A percentile compares a stretch with the other conserved stretches of the same genome.
Evolutionary conservation across 2,113 vertebrate species (phyloP).

Genomic region (Centropus unirufus): DNA sequence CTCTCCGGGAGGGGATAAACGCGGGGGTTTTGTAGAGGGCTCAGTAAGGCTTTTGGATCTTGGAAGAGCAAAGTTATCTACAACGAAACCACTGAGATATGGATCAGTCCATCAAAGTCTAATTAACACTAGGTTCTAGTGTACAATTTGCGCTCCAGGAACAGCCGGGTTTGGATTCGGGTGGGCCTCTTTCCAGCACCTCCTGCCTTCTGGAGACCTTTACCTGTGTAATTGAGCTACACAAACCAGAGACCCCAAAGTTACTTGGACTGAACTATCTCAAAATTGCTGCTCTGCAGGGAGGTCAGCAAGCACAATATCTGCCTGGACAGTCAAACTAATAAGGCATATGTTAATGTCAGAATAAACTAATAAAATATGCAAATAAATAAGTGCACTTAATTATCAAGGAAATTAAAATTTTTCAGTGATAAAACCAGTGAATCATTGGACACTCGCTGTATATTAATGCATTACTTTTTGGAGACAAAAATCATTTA

Average conservation of each 20-base stretch:
- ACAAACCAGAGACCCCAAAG: neutral
- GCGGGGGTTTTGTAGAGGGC: neutral
- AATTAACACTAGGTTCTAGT: neutral
- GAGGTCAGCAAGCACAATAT: neutral
- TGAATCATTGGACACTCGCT: neutral
- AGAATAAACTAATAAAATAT: slow-evolving; percentile 5
- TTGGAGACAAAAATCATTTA: neutral
- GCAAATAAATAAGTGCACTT: neutral
- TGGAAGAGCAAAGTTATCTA: neutral
- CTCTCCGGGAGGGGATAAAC: neutral
- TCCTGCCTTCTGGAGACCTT: neutral
- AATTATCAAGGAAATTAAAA: slow-evolving; percentile 4
- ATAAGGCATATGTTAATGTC: neutral
- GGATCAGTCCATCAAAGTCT: neutral
- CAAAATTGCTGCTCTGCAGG: neutral
- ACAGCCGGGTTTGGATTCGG: neutral
- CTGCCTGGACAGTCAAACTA: neutral
- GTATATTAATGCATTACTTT: neutral
- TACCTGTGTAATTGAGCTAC: neutral
- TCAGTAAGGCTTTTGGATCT: neutral
- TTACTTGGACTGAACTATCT: neutral
- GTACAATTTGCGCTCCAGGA: neutral
- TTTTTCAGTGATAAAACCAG: neutral
- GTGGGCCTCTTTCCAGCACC: neutral
- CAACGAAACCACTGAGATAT: neutral